Conservation (phyloP, 2,113 vertebrate species). For the Gadus macrocephalus region DNA sequence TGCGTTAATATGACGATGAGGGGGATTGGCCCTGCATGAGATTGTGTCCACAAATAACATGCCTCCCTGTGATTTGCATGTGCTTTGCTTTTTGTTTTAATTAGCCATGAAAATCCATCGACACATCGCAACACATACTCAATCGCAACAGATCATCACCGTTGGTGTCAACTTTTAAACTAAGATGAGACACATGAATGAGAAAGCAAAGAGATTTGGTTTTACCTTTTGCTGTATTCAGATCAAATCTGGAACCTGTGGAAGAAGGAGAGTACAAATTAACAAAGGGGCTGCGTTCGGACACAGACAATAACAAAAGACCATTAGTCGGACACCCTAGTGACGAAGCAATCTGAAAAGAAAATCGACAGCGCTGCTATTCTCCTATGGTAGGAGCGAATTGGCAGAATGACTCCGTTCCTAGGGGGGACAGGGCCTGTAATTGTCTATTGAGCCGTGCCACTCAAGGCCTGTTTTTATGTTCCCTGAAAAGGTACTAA, state of each 20-base stretch:
- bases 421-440: slow-evolving; percentile 3
- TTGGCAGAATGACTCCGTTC: slow-evolving; percentile 6
- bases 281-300: slow-evolving; percentile 19
- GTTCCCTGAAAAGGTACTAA: slow-evolving; percentile 24
- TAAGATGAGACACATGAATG: neutral
- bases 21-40: no score
- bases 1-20: no score
- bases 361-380: slow-evolving; percentile 23
- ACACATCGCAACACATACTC: no score
- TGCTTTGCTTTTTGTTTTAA: no score
- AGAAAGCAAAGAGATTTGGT: no score
- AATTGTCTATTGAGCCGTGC: slow-evolving; percentile 47
- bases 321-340: neutral
- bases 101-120: no score
- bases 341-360: slow-evolving; percentile 21
- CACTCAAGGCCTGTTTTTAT: slow-evolving; percentile 35
- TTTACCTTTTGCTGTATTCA: slow-evolving; percentile 62
- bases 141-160: no score
- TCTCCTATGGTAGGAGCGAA: neutral
- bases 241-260: slow-evolving; percentile 60
- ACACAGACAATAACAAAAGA: neutral
- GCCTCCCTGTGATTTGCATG: no score
- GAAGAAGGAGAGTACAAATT: slow-evolving; percentile 11
- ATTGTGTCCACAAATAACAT: no score
- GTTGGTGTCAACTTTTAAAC: no score